Evolutionary conservation across 2,888 invertebrate species (phyloP).

Genomic region (Caenorhabditis afra): DNA sequence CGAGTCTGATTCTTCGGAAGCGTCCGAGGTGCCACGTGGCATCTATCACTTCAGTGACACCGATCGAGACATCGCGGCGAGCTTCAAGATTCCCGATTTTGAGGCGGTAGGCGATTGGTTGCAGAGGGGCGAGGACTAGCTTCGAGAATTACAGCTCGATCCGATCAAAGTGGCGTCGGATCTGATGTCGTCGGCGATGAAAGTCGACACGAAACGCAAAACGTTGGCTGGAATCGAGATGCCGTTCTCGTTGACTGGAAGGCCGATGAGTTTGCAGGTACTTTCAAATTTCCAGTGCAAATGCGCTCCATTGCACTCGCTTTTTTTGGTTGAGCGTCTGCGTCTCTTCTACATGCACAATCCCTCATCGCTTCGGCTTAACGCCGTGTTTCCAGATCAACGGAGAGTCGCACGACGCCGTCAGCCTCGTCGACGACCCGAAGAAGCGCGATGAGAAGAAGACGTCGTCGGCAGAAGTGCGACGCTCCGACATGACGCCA

Average conservation of each 20-base stretch:
- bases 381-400: conserved; percentile 52
- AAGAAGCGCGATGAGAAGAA: conserved; percentile 22
- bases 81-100: conserved; percentile 63
- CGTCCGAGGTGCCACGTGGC: conserved; percentile 54
- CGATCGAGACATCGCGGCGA: conserved; percentile 55
- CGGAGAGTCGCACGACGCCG: conserved; percentile 52
- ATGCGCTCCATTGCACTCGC: too few species aligned
- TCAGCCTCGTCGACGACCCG: conserved; percentile 47
- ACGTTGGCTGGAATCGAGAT: conserved; percentile 63
- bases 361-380: too few species aligned
- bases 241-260: conserved; percentile 61
- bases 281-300: too few species aligned
- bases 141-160: conserved; percentile 53
- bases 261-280: conserved; percentile 64
- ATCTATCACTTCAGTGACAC: conserved; percentile 65
- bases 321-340: too few species aligned
- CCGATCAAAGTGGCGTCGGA: conserved; percentile 61
- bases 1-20: conserved; percentile 15
- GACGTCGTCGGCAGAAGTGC: conserved; percentile 19
- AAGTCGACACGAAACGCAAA: conserved; percentile 60
- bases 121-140: neutral
- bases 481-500: conserved; percentile 47
- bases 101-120: conserved; percentile 54
- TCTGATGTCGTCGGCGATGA: conserved; percentile 62
- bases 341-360: too few species aligned